Evolutionary conservation across 2,113 vertebrate species (phyloP), one percentile per base, ranked within the genome.

Genomic region (Balaeniceps rex): DNA sequence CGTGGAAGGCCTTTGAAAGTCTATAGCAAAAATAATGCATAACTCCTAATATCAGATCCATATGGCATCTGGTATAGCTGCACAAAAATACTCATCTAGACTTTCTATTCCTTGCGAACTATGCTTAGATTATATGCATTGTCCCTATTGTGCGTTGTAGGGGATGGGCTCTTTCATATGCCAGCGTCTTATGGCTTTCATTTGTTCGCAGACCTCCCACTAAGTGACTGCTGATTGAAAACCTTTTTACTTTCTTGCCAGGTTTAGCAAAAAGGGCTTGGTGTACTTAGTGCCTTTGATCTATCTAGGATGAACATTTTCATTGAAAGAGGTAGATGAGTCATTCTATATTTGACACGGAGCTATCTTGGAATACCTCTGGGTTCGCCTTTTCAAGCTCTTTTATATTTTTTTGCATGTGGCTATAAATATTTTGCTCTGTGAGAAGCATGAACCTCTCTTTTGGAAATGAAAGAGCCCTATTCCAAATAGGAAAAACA

Each of bases 401-500:
- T 83, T 94, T 88, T 83, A 11, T 89, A 12, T 40, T 60, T 64
- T 63, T 88, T 68, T 84, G 31, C 21, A 85, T 54, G 83, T 10
- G n/a, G 86, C 94, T 94, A 94, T 97, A 96, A 97, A 97, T 95
- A 90, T 95, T 96, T 90, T 91, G 58, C 79, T 85, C 69, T 63
- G 90, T 0, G 0, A 94, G 87, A 89, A 91, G 90, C 92, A 89
- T 40, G 94, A 87, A 95, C n/a, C 65, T 95, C 70, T 95, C 91
- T 92, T 95, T 61, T 79, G 38, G 72, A 83, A 97, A 94, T 96
- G 96, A 97, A 90, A 96, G 94, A 96, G 69, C 82, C 92, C 94
- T 93, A 95, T 97, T 97, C 92, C 94, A 93, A 92, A 97, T 96
- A 98, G 96, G 97, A 97, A 97, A 97, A 98, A 97, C 96, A 97